phyloP scores from a whole-genome alignment of 2,113 vertebrate genomes.

The Rissa tridactyla region DNA sequence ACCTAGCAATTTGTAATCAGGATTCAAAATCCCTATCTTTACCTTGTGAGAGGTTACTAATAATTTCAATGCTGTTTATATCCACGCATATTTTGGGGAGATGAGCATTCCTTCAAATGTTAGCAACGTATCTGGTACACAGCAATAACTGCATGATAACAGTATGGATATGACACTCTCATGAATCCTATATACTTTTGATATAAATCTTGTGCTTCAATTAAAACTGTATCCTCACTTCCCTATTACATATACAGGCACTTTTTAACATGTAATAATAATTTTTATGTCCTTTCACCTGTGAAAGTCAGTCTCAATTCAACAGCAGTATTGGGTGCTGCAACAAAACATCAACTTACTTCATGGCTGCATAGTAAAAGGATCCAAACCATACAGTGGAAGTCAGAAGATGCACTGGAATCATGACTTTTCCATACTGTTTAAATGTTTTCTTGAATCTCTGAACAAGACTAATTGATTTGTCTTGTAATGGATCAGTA shows the following conservation, averaged over 20 bases:
- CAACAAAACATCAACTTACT: conserved; percentile 82
- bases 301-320: background rate
- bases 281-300: background rate
- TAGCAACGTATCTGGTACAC: background rate
- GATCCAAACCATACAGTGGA: conserved; percentile 92
- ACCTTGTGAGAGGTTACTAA: background rate
- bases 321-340: background rate
- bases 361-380: conserved; percentile 96
- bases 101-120: background rate
- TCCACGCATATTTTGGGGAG: background rate
- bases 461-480: conserved; percentile 87
- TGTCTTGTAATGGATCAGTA: conserved; percentile 91
- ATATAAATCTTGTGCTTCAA: background rate
- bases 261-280: background rate
- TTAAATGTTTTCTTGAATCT: conserved; percentile 96
- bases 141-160: background rate
- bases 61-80: background rate
- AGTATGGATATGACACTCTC: background rate
- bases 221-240: background rate
- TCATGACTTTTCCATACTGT: conserved; percentile 97
- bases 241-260: background rate
- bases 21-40: background rate
- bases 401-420: conserved; percentile 92
- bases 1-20: background rate
- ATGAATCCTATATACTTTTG: background rate